phyloP scores from a whole-genome alignment of 2,113 vertebrate genomes.

The Plectropomus leopardus region DNA sequence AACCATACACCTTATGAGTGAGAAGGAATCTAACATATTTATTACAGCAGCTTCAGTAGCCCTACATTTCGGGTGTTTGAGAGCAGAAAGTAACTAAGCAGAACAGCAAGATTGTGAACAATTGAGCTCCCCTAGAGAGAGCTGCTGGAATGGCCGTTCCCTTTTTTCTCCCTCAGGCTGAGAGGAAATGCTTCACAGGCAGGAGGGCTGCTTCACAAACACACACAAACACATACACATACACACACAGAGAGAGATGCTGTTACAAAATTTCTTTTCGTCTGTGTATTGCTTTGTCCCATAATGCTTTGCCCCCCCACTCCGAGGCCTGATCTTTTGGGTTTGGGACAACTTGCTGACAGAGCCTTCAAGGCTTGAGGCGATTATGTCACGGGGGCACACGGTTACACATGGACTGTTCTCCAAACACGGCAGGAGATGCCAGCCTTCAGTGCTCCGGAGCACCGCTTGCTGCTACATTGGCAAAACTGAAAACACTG shows the following conservation, averaged over 20 bases:
- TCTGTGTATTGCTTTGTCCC: slow-evolving; percentile 32
- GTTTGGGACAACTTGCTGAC: slow-evolving; percentile 49
- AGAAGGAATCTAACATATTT: neutral
- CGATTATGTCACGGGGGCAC: slow-evolving; percentile 25
- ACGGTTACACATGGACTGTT: slow-evolving; percentile 24
- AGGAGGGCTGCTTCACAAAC: neutral
- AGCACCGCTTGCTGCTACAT: slow-evolving; percentile 27
- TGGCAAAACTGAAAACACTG: slow-evolving; percentile 25
- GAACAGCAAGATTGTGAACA: slow-evolving; percentile 25
- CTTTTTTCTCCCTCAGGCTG: slow-evolving; percentile 15
- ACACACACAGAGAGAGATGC: slow-evolving; percentile 1
- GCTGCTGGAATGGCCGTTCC: slow-evolving; percentile 22
- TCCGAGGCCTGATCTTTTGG: slow-evolving; percentile 39
- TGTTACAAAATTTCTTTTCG: neutral
- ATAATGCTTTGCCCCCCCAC: slow-evolving; percentile 15
- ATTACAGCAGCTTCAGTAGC: neutral
- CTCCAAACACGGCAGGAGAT: slow-evolving; percentile 30
- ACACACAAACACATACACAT: slow-evolving; percentile 6
- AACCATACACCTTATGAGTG: neutral
- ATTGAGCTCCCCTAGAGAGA: slow-evolving; percentile 34
- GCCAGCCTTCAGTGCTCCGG: slow-evolving; percentile 43
- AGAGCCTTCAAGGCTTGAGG: slow-evolving; percentile 30
- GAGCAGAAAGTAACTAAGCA: slow-evolving; percentile 28
- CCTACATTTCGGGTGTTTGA: neutral
- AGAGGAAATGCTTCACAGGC: slow-evolving; percentile 38